phyloP scores from a whole-genome alignment of 1,140 invertebrate species.

The Thaumetopoea pityocampa region DNA sequence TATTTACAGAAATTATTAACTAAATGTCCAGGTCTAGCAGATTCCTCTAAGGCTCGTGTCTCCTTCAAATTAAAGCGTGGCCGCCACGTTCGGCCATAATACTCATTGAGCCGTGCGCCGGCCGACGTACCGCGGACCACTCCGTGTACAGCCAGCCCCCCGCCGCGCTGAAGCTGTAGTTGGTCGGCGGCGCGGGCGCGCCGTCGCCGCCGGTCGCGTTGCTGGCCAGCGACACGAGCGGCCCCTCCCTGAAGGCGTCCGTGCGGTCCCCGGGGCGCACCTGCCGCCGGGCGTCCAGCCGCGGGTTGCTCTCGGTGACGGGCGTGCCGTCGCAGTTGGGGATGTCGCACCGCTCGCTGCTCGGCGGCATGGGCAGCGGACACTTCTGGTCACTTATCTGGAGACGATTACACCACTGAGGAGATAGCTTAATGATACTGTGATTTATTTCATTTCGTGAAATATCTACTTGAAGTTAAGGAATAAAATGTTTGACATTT shows the following conservation, averaged over 20 bases:
- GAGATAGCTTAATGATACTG: not conserved
- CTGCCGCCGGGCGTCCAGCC: slow-evolving; percentile 54
- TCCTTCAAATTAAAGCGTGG: no score
- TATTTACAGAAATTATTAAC: no score
- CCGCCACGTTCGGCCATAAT: no score
- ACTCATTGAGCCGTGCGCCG: no score
- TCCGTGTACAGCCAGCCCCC: slow-evolving; percentile 67
- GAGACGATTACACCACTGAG: slow-evolving; percentile 17
- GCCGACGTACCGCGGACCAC: slow-evolving; percentile 67
- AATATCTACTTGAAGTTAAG: no score
- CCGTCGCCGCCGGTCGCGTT: slow-evolving; percentile 50
- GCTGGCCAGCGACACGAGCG: slow-evolving; percentile 44
- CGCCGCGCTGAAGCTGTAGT: slow-evolving; percentile 47
- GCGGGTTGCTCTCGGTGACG: slow-evolving; percentile 29
- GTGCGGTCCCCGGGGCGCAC: slow-evolving; percentile 49
- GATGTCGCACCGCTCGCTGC: slow-evolving; percentile 55
- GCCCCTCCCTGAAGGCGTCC: slow-evolving; percentile 54
- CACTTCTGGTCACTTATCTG: slow-evolving; percentile 70
- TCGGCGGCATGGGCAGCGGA: slow-evolving; percentile 61
- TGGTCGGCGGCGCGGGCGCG: slow-evolving; percentile 31
- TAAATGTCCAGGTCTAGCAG: no score
- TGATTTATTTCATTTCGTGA: no score
- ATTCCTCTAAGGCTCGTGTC: no score
- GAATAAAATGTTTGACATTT: no score
- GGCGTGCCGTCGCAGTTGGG: slow-evolving; percentile 62